Evolutionary conservation across 2,888 invertebrate genomes (phyloP), one percentile per base, ranked within the genome.

Genomic region (Cheilosia vulpina): DNA sequence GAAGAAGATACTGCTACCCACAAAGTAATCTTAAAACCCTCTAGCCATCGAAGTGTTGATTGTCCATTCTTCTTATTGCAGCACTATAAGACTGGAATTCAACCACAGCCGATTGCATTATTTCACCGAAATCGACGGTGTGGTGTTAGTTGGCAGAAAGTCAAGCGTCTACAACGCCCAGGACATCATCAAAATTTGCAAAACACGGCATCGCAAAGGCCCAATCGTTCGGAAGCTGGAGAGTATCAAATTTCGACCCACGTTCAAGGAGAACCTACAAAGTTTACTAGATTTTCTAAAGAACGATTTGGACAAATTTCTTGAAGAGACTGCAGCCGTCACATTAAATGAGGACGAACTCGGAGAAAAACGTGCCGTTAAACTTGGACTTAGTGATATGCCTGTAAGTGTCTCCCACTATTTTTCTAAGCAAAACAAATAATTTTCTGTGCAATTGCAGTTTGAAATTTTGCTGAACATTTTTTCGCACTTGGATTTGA

Each of bases 111-210:
- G 94, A 69, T 93, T 97, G 66, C 95, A 96, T 52, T 98, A 98
- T 91, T 98, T 98, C 90, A 96, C 97, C 15, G 96, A 97, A 90
- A 92, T 98, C 66, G 98, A 98, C 93, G 97, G 97, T 17, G 95
- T 98, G 2, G 92, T 96, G 85, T 92, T 98, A 43, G 95, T 95
- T 87, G 98, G 98, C 0, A 94, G 93, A 66, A 92, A 91, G 41
- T 90, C 90, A 5, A 90, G 90, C 71, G 85, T 89, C 68, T 87
- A 87, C 50, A 89, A 87, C 55, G 62, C 87, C 17, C 88, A 90
- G 19, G 89, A 90, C 38, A 88, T 88, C 19, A 71, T 92, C 47
- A 83, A 88, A 31, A 88, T 89, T 57, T 89, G 81, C 58, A 88
- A 88, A 75, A 87, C 88, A 62, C 88, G 88, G 15, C 87, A 88